Percentiles rank a stretch among this genome's conserved stretches.
Conservation (phyloP, 1,140 invertebrate species). For the Pemphigus obesinymphae region DNA sequence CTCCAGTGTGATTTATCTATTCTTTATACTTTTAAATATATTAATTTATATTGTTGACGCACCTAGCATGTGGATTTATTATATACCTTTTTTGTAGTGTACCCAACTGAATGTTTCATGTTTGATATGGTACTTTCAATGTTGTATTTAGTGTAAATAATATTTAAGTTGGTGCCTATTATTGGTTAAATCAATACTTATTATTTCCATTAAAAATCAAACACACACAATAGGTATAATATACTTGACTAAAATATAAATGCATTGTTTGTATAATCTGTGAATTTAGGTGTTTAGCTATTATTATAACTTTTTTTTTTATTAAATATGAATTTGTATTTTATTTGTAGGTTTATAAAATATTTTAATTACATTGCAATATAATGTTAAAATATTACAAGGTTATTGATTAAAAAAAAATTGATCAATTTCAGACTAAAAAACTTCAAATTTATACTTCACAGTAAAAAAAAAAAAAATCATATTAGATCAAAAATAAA, state of each 20-base stretch:
- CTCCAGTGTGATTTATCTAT: conserved; percentile 23
- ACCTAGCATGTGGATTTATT: neutral
- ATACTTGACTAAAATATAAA: neutral
- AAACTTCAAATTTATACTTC: conserved; percentile 1
- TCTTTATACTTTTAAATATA: neutral
- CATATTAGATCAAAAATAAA: too few species aligned
- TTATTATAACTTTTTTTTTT: neutral
- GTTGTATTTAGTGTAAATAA: conserved; percentile 24
- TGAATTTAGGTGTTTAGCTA: neutral
- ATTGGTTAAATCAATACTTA: neutral
- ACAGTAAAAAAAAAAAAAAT: neutral
- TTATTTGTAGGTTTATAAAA: neutral
- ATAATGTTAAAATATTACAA: neutral
- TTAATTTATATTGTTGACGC: neutral
- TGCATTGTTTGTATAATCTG: neutral
- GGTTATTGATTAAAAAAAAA: neutral
- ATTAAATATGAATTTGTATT: neutral
- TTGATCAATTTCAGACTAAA: too few species aligned
- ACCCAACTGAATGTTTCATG: neutral
- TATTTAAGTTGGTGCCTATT: neutral
- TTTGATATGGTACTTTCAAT: neutral
- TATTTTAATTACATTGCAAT: neutral
- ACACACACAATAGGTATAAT: neutral
- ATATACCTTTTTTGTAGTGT: conserved; percentile 10
- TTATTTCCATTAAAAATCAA: neutral